A percentile compares a stretch with the other conserved stretches of the same genome.
These are phyloP conservation scores for Charaxes varanes DNA, from an alignment of 1,140 invertebrate genomes.

Conservation along the genomic window DNA sequence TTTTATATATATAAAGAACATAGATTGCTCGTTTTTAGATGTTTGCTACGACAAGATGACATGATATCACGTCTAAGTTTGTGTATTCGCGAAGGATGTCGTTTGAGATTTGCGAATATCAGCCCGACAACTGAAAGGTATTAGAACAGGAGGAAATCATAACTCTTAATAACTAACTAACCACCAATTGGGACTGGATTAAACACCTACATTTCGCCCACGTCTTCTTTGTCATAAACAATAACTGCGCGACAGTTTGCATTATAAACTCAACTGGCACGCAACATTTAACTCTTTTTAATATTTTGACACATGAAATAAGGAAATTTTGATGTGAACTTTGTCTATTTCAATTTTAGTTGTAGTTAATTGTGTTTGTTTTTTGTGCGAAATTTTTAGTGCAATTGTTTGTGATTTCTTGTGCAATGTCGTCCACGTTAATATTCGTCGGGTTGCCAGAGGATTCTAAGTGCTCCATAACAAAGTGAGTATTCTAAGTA, in stretches of 20 bases:
- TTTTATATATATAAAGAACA: no score
- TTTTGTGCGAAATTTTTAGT: conserved; percentile 27
- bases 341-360: not conserved
- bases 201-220: conserved; percentile 47
- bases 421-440: conserved; percentile 54
- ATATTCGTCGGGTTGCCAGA: conserved; percentile 58
- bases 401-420: conserved; percentile 26
- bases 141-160: conserved; percentile 24
- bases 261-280: conserved; percentile 43
- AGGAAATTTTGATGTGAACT: conserved; percentile 7
- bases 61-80: no score
- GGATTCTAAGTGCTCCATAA: conserved; percentile 56
- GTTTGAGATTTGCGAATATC: conserved; percentile 1
- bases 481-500: conserved; percentile 60
- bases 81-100: no score
- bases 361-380: conserved; percentile 14
- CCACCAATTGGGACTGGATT: conserved; percentile 31
- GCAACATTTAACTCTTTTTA: conserved; percentile 22
- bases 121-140: not conserved
- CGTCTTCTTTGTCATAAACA: conserved; percentile 47
- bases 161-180: conserved; percentile 33
- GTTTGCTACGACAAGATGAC: conserved; percentile 1
- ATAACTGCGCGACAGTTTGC: conserved; percentile 38
- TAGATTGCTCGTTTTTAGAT: no score
- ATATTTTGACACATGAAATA: conserved; percentile 17